These are phyloP conservation scores for Gobio occitaniae DNA, from an alignment of 2,797 vertebrate genomes.

Conservation along the genomic window DNA sequence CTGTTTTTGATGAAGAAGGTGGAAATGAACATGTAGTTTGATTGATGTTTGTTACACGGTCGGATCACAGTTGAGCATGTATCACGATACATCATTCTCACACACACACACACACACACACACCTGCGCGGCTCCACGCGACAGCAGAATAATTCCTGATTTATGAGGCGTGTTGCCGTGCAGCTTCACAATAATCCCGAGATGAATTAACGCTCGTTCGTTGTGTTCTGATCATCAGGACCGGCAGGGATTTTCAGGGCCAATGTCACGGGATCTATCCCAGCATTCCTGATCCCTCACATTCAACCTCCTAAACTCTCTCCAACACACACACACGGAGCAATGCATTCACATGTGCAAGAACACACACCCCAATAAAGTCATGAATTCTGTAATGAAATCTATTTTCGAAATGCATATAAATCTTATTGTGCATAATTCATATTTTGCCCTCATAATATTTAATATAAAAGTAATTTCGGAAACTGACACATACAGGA, in stretches of 20 bases:
- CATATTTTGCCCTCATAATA: background rate
- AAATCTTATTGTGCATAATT: background rate
- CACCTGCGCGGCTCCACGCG: slow-evolving; percentile 1
- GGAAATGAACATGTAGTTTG: slow-evolving; percentile 49
- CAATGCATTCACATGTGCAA: background rate
- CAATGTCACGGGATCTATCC: slow-evolving; percentile 14
- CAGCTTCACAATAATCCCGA: slow-evolving; percentile 42
- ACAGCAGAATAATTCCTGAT: slow-evolving; percentile 35
- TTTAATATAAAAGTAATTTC: background rate
- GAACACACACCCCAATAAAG: background rate
- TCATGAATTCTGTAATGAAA: too few species aligned
- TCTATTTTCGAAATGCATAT: background rate
- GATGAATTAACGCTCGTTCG: slow-evolving; percentile 44
- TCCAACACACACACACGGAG: background rate
- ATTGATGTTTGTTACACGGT: slow-evolving; percentile 57
- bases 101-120: slow-evolving; percentile 24
- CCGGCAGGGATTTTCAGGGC: slow-evolving; percentile 2
- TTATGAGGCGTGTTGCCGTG: slow-evolving; percentile 39
- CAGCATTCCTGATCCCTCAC: slow-evolving; percentile 11
- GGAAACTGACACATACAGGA: background rate
- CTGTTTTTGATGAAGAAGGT: slow-evolving; percentile 52
- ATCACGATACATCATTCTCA: slow-evolving; percentile 59
- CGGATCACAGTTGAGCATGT: slow-evolving; percentile 59
- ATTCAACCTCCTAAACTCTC: background rate
- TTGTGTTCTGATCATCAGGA: slow-evolving; percentile 44